Percentiles rank a stretch among this genome's conserved stretches.
Evolutionary conservation across 2,888 invertebrate species (phyloP).

Genomic region (Rhamnusium bicolor): DNA sequence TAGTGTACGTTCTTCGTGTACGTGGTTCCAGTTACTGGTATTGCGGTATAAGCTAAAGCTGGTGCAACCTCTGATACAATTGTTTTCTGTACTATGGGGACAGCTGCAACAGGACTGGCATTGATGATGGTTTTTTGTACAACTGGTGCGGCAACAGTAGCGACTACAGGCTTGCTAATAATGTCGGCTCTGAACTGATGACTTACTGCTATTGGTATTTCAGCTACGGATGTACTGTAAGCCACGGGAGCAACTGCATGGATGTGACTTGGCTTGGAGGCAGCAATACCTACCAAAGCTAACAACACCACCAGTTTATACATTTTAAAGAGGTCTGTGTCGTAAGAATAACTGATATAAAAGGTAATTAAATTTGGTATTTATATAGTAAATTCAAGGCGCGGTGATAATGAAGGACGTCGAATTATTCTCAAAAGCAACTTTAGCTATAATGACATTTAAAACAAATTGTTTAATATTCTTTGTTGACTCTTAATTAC

Average conservation of each 20-base stretch:
- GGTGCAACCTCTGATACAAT: not conserved
- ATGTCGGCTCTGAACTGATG: not conserved
- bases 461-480: not conserved
- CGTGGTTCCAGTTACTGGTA: not conserved
- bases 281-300: conserved; percentile 75
- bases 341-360: not conserved
- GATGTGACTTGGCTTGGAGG: not conserved
- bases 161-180: not conserved
- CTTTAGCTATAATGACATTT: not conserved
- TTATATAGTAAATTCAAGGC: not conserved
- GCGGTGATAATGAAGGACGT: not conserved
- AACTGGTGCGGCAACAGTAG: not conserved
- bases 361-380: not conserved
- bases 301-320: conserved; percentile 70
- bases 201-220: not conserved
- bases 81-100: too few relatives aligned
- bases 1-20: not conserved
- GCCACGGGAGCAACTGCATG: not conserved
- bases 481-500: not conserved
- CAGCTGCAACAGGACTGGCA: not conserved
- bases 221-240: not conserved
- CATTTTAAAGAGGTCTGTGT: conserved; percentile 52
- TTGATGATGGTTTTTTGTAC: not conserved
- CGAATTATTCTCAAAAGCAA: not conserved
- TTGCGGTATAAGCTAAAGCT: not conserved